Conservation (phyloP, 1,140 invertebrate species). For the Aricia agestis region DNA sequence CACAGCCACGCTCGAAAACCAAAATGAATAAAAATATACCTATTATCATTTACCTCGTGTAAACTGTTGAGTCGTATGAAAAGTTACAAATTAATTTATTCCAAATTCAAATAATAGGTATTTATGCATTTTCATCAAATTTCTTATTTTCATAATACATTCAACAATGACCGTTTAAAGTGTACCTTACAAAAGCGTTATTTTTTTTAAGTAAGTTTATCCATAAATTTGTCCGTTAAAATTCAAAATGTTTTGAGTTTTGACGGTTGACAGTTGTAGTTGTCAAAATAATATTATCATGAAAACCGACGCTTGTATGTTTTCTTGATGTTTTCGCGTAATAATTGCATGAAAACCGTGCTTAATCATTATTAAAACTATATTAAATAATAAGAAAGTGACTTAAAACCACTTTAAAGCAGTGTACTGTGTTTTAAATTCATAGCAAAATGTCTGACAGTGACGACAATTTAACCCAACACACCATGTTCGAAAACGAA, state of each 20-base stretch:
- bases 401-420: neutral
- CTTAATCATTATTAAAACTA: neutral
- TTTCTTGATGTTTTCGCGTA: neutral
- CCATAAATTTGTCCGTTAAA: neutral
- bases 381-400: neutral
- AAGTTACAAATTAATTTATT: no score
- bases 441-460: slow-evolving; percentile 36
- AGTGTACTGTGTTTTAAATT: neutral
- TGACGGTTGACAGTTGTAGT: neutral
- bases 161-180: neutral
- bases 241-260: neutral
- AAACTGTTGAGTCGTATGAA: no score
- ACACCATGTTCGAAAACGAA: slow-evolving; percentile 31
- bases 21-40: no score
- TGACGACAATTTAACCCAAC: slow-evolving; percentile 32
- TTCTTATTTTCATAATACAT: no score
- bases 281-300: neutral
- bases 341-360: neutral
- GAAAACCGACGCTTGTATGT: neutral
- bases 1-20: no score
- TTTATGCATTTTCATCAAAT: no score
- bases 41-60: no score
- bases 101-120: no score
- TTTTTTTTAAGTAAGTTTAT: no score
- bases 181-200: neutral